phyloP scores from a whole-genome alignment of 2,797 vertebrate genomes.

The Apogon hyalosoma region DNA sequence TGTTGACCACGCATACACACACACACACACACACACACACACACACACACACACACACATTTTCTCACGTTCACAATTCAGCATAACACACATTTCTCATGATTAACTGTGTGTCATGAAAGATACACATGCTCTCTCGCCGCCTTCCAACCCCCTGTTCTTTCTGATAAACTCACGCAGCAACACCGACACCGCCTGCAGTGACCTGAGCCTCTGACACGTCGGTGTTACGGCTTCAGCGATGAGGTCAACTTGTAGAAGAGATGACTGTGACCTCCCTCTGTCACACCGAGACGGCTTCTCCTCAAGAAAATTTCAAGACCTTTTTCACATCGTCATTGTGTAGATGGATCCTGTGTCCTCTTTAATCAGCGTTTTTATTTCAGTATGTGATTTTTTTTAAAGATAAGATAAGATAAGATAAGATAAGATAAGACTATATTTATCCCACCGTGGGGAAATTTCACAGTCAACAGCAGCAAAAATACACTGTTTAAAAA shows the following conservation, averaged over 20 bases:
- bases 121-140: slow-evolving; percentile 16
- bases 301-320: not conserved
- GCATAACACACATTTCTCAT: slow-evolving; percentile 29
- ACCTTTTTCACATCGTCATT: slow-evolving; percentile 30
- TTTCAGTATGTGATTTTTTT: not conserved
- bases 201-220: slow-evolving; percentile 23
- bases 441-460: too few species aligned
- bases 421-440: too few species aligned
- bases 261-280: slow-evolving; percentile 33
- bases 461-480: too few species aligned
- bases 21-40: slow-evolving; percentile 9
- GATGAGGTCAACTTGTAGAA: slow-evolving; percentile 37
- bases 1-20: not conserved
- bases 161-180: slow-evolving; percentile 33
- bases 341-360: not conserved
- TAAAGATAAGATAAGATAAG: too few species aligned
- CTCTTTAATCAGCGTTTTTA: slow-evolving; percentile 13
- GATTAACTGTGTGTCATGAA: slow-evolving; percentile 37
- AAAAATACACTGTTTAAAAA: too few species aligned
- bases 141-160: slow-evolving; percentile 16
- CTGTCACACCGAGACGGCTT: not conserved
- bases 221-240: slow-evolving; percentile 8
- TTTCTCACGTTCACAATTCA: slow-evolving; percentile 33
- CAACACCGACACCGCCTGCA: slow-evolving; percentile 11
- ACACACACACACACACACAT: slow-evolving; percentile 15